phyloP scores from a whole-genome alignment of 2,797 vertebrate genomes.

The Nannoperca australis region DNA sequence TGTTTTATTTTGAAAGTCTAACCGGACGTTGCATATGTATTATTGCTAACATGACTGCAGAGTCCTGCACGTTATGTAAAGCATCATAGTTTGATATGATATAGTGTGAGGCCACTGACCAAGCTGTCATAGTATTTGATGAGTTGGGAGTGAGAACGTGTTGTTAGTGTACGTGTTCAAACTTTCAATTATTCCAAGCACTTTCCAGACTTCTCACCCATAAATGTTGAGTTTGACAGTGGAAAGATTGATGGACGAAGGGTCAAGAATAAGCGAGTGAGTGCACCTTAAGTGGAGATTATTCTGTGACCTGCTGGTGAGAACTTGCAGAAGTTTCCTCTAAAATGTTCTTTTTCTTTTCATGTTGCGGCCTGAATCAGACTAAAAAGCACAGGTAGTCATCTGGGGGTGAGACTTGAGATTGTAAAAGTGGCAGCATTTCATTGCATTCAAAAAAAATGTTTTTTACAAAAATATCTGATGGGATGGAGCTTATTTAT shows the following conservation, averaged over 20 bases:
- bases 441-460: neutral
- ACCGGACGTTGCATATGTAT: too few species aligned
- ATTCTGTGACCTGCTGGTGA: neutral
- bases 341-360: neutral
- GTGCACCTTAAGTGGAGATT: neutral
- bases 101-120: too few species aligned
- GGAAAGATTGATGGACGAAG: neutral
- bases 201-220: neutral
- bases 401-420: neutral
- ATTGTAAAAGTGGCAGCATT: conserved; percentile 1
- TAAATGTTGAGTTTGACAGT: conserved; percentile 1
- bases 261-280: neutral
- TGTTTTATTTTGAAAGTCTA: too few species aligned
- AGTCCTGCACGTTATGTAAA: too few species aligned
- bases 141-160: too few species aligned
- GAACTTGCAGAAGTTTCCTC: neutral
- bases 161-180: neutral
- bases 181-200: neutral
- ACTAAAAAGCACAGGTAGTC: neutral
- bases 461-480: conserved; percentile 1
- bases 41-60: too few species aligned
- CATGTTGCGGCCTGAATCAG: neutral
- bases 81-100: too few species aligned
- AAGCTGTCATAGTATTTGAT: too few species aligned
- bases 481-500: neutral